Evolutionary conservation across 2,888 invertebrate genomes (phyloP), one percentile per base, ranked within the genome.

Genomic region (Cheilosia urbana): DNA sequence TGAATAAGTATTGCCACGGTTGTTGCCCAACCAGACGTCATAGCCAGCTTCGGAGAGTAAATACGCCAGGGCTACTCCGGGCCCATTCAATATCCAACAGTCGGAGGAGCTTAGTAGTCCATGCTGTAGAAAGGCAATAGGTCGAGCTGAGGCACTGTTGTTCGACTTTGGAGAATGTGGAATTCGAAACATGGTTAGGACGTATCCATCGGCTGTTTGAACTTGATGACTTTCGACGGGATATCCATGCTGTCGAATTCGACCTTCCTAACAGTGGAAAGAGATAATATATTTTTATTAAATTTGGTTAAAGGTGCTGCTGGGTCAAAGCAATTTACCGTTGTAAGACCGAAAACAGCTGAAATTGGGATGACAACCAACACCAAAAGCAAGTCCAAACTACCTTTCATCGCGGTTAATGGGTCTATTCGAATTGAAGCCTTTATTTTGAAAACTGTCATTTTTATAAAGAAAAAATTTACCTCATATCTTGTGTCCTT

Each of bases 1-100:
- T 1, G 93, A 93, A 88, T 95, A 95, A 0, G 93, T 93, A 89
- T 95, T 96, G 5, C 96, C 97, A 4, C 97, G 94, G 4, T 94
- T 94, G 89, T 97, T 97, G 0, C 96, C 96, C 91, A 97, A 90
- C 97, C 97, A 97, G 0, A 96, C 96, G 87, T 96, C 96, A 88
- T 94, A 96, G 4, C 95, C 96, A 87, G 93, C 93, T 88, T 96
- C 95, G 4, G 95, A 95, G 34, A 96, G 90, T 88, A 91, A 89
- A 66, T 91, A 92, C 0, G 91, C 91, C 45, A 91, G 81, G 2
- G 94, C 93, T 0, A 94, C 93, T 47, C 94, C 93, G 0, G 95
- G 95, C 0, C 95, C 95, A 90, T 95, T 94, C 51, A 96, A 91
- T 4, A 97, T 93, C 94, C 95, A 97, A 89, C 95, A 95, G 11